Evolutionary conservation across 2,797 vertebrate genomes (phyloP).

Genomic region (Sus cebifrons): DNA sequence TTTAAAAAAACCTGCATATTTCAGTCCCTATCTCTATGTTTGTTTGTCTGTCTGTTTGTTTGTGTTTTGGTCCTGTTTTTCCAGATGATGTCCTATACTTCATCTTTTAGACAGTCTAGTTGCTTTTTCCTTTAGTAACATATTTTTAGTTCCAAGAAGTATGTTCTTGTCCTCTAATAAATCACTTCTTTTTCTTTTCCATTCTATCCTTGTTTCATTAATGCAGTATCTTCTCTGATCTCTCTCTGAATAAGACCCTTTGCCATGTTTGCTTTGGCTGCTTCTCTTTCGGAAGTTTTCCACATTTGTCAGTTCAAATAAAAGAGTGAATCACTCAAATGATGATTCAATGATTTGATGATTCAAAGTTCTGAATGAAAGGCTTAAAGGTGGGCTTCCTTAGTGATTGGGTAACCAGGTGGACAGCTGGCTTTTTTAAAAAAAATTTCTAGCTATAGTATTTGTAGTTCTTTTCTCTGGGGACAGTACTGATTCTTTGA

Average conservation of each 20-base stretch:
- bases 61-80: neutral
- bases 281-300: neutral
- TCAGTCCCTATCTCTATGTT: neutral
- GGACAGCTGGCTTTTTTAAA: neutral
- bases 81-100: neutral
- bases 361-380: neutral
- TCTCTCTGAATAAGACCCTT: neutral
- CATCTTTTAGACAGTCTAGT: neutral
- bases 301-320: neutral
- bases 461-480: neutral
- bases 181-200: slow-evolving; percentile 15
- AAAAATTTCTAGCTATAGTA: neutral
- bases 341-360: neutral
- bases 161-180: neutral
- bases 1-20: neutral
- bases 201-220: neutral
- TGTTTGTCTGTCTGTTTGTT: neutral
- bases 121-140: neutral
- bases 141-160: slow-evolving; percentile 13
- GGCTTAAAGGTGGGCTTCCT: neutral
- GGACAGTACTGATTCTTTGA: neutral
- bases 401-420: neutral
- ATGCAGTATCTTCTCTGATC: neutral
- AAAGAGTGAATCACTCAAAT: neutral
- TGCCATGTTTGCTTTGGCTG: neutral